These are phyloP conservation scores for Lasioglossum pauxillum DNA, from an alignment of 2,888 invertebrate species.

Conservation along the genomic window DNA sequence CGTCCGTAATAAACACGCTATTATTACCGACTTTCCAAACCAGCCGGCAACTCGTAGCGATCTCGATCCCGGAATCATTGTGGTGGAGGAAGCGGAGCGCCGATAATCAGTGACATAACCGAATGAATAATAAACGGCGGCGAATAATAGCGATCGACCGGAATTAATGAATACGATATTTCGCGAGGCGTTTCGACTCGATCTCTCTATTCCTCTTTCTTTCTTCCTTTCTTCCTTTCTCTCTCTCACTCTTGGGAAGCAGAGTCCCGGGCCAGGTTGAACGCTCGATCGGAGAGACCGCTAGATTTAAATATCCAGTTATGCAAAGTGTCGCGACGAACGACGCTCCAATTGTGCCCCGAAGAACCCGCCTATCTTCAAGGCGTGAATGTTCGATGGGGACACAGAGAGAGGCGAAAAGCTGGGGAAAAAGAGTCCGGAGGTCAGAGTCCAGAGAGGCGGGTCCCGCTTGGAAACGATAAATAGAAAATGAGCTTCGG, in stretches of 20 bases:
- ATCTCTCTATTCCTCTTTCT: background rate
- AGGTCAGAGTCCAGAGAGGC: conserved; percentile 1
- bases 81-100: background rate
- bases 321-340: conserved; percentile 33
- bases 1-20: conserved; percentile 3
- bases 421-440: background rate
- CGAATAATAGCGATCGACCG: conserved; percentile 11
- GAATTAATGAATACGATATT: conserved; percentile 27
- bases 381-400: conserved; percentile 24
- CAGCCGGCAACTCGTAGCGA: background rate
- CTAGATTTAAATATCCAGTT: conserved; percentile 48
- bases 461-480: background rate
- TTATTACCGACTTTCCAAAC: conserved; percentile 9
- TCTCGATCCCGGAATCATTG: background rate
- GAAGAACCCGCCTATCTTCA: conserved; percentile 3
- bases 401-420: background rate
- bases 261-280: conserved; percentile 10
- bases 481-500: conserved; percentile 15
- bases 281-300: conserved; percentile 25
- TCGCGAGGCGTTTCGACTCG: conserved; percentile 9
- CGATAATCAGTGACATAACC: conserved; percentile 28
- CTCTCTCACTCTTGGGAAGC: background rate
- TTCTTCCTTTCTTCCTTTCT: no score
- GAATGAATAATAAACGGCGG: conserved; percentile 28
- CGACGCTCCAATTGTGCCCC: conserved; percentile 33